phyloP scores from a whole-genome alignment of 1,140 invertebrate genomes.

The Arctopsyche grandis region DNA sequence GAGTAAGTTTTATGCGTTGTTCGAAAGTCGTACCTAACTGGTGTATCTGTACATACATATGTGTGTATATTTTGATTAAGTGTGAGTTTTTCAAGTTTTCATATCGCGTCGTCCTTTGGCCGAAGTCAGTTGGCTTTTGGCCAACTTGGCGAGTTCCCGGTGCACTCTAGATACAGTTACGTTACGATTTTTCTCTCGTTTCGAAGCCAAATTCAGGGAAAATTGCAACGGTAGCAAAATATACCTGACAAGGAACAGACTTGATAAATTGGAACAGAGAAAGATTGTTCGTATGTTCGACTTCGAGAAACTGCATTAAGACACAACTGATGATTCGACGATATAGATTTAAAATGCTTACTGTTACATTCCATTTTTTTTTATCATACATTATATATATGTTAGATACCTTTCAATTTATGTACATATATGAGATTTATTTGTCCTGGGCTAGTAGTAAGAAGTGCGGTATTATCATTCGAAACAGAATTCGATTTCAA shows the following conservation, averaged over 20 bases:
- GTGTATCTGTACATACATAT: too few relatives aligned
- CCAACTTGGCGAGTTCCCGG: slow-evolving; percentile 33
- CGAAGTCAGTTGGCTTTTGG: slow-evolving; percentile 19
- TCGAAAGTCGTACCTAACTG: not conserved
- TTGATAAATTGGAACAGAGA: slow-evolving; percentile 24
- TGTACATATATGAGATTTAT: too few relatives aligned
- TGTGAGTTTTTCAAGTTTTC: slow-evolving; percentile 38
- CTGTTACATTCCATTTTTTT: too few relatives aligned
- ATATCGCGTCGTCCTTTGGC: slow-evolving; percentile 32
- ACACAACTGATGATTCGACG: too few relatives aligned
- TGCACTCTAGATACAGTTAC: slow-evolving; percentile 34
- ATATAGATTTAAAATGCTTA: too few relatives aligned
- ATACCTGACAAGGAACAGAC: slow-evolving; percentile 37
- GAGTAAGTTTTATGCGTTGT: not conserved
- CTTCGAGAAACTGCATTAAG: not conserved
- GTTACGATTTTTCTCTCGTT: slow-evolving; percentile 34
- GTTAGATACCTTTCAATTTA: too few relatives aligned
- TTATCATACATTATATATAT: too few relatives aligned
- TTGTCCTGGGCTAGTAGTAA: not conserved
- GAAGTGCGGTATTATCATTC: not conserved
- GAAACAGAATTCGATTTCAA: not conserved
- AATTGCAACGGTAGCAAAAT: slow-evolving; percentile 41
- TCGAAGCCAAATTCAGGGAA: slow-evolving; percentile 27
- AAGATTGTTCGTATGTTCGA: slow-evolving; percentile 7
- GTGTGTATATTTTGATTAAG: slow-evolving; percentile 5